Evolutionary conservation across 2,113 vertebrate genomes (phyloP).

Genomic region (Mungos mungo): DNA sequence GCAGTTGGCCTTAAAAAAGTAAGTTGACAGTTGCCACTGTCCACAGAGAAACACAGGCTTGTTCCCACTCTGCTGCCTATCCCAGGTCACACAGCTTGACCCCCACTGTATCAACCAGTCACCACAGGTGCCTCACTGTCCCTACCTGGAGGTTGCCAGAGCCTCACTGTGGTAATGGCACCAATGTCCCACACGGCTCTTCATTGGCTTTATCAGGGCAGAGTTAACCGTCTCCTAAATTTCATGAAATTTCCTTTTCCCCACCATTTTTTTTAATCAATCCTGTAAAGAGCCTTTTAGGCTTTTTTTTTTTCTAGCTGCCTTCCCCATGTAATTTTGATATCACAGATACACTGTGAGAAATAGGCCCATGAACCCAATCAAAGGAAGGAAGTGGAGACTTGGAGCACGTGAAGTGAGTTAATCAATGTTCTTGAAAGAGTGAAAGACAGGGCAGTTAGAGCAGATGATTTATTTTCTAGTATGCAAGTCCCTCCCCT

Average conservation of each 20-base stretch:
- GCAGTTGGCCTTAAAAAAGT: not conserved
- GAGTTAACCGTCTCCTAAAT: not conserved
- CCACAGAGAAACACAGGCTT: not conserved
- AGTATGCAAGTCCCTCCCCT: too few species aligned
- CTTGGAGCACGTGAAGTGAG: too few species aligned
- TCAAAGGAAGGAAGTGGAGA: too few species aligned
- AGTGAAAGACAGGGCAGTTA: too few species aligned
- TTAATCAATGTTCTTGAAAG: too few species aligned
- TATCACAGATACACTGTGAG: not conserved
- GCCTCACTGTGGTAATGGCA: accelerated
- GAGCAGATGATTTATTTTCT: too few species aligned
- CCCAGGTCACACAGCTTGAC: not conserved
- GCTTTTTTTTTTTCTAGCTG: not conserved
- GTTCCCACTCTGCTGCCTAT: not conserved
- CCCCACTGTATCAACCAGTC: not conserved
- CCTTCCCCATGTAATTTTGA: not conserved
- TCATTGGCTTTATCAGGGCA: not conserved
- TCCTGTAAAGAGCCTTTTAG: not conserved
- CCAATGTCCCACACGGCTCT: too few species aligned
- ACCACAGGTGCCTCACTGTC: not conserved
- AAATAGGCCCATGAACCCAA: too few species aligned
- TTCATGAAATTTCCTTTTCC: not conserved
- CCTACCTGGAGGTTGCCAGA: too few species aligned
- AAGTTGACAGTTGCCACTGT: not conserved
- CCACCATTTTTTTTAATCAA: not conserved